A percentile compares a stretch with the other conserved stretches of the same genome.
Evolutionary conservation across 1,140 invertebrate genomes (phyloP).

Genomic region (Pantala flavescens): DNA sequence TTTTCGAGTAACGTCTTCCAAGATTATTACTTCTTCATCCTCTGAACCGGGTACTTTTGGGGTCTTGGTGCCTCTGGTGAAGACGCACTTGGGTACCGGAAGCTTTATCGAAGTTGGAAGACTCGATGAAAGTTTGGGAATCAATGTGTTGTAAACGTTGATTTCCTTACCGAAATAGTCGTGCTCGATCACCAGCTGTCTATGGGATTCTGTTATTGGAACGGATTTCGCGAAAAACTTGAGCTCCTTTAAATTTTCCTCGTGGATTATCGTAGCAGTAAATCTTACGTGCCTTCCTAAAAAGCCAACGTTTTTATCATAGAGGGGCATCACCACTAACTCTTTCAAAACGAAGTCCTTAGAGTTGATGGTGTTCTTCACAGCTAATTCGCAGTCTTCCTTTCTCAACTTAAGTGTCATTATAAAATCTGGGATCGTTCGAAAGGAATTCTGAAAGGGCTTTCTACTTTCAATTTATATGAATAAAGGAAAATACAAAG

Average conservation of each 20-base stretch:
- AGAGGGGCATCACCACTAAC: constrained; percentile 23
- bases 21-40: constrained; percentile 35
- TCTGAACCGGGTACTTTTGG: constrained; percentile 33
- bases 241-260: constrained; percentile 21
- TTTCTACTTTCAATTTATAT: too few species aligned
- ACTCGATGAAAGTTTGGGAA: constrained; percentile 30
- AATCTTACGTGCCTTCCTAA: constrained; percentile 38
- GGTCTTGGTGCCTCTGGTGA: constrained; percentile 28
- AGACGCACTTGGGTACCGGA: constrained; percentile 23
- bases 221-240: constrained; percentile 41
- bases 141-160: constrained; percentile 33
- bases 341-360: background rate
- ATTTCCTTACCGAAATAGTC: constrained; percentile 41
- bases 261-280: constrained; percentile 22
- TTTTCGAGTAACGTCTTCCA: constrained; percentile 36
- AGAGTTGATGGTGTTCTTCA: background rate
- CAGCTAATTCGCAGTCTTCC: background rate
- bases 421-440: background rate
- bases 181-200: constrained; percentile 36
- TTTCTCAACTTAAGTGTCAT: background rate
- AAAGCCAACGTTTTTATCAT: constrained; percentile 37
- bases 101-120: background rate
- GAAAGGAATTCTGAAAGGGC: too few species aligned
- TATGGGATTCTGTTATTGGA: constrained; percentile 32
- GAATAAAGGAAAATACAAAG: too few species aligned